Conservation (phyloP, 1,140 invertebrate genomes). For the Drosophila sp. region DNA sequence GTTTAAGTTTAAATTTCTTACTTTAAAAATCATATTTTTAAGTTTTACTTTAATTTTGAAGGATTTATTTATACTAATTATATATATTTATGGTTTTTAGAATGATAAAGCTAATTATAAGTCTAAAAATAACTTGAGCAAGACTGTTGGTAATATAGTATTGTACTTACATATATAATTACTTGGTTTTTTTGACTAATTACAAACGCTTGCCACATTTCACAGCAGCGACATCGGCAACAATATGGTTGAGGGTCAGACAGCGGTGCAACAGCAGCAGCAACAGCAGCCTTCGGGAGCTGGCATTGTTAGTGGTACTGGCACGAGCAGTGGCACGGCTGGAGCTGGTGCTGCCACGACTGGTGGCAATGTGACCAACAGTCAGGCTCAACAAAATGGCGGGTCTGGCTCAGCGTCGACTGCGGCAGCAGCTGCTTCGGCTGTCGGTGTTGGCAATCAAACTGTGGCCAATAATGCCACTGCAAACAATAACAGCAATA, state of each 20-base stretch:
- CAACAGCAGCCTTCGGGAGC: slow-evolving; percentile 37
- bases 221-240: slow-evolving; percentile 28
- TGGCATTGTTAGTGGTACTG: slow-evolving; percentile 16
- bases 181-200: background rate
- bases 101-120: no score
- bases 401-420: slow-evolving; percentile 43
- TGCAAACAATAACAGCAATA: slow-evolving; percentile 1
- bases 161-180: no score
- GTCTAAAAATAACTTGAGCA: no score
- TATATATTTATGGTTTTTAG: no score
- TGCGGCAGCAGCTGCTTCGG: slow-evolving; percentile 31
- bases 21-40: no score
- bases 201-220: background rate
- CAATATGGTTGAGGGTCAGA: slow-evolving; percentile 76
- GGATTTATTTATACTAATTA: no score
- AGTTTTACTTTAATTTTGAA: no score
- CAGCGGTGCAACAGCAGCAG: slow-evolving; percentile 66
- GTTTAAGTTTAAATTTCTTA: no score
- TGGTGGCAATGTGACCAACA: slow-evolving; percentile 51
- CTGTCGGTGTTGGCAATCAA: slow-evolving; percentile 21
- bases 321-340: background rate
- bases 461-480: slow-evolving; percentile 13
- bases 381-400: slow-evolving; percentile 74
- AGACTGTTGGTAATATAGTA: no score
- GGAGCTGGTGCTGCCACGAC: slow-evolving; percentile 25